Evolutionary conservation across 2,797 vertebrate genomes (phyloP).

Genomic region (Phalanger gymnotis): DNA sequence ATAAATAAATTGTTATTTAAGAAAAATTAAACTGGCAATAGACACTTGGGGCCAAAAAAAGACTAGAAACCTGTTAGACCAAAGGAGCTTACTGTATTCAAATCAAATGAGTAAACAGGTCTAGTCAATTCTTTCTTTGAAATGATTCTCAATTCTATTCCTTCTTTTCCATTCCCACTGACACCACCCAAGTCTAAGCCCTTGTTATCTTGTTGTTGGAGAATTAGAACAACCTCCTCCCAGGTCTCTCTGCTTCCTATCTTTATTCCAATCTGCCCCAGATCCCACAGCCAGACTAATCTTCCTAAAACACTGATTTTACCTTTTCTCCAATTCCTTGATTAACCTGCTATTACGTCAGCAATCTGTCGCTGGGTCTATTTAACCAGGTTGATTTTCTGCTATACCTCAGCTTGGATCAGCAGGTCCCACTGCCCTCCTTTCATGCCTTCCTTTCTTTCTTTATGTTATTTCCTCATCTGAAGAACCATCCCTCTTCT

Average conservation of each 20-base stretch:
- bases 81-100: background rate
- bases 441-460: background rate
- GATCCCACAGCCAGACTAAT: background rate
- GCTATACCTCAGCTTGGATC: background rate
- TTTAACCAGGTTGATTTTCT: background rate
- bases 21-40: background rate
- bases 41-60: background rate
- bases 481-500: background rate
- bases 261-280: background rate
- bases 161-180: background rate
- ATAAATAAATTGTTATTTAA: background rate
- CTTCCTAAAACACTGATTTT: background rate
- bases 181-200: background rate
- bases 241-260: background rate
- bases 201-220: background rate
- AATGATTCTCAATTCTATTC: background rate
- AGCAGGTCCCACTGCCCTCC: background rate
- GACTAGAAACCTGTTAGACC: background rate
- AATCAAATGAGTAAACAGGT: background rate
- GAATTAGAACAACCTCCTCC: background rate
- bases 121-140: background rate
- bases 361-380: background rate
- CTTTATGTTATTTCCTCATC: background rate
- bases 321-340: background rate
- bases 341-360: background rate